A percentile compares a stretch with the other conserved stretches of the same genome.
Evolutionary conservation across 2,888 invertebrate genomes (phyloP).

Genomic region (Stenolophus ochropezus): DNA sequence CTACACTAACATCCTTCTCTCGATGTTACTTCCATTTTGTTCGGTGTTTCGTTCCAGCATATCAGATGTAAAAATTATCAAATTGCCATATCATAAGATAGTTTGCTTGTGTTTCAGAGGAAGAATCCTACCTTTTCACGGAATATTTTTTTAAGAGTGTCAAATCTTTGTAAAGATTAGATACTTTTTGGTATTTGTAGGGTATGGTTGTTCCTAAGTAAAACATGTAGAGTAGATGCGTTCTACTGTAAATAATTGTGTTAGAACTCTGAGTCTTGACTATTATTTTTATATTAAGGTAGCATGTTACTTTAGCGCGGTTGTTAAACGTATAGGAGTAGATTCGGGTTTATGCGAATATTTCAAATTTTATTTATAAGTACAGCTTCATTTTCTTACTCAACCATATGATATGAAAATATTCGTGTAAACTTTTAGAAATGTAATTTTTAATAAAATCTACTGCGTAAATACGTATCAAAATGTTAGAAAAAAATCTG

Average conservation of each 20-base stretch:
- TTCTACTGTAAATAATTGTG: slow-evolving; percentile 49
- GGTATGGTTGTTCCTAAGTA: neutral
- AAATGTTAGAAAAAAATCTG: slow-evolving; percentile 31
- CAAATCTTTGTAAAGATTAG: neutral
- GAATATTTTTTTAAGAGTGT: neutral
- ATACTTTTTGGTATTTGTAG: neutral
- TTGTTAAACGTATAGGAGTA: slow-evolving; percentile 45
- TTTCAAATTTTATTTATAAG: neutral
- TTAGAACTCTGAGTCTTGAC: slow-evolving; percentile 40
- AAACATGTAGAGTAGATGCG: slow-evolving; percentile 45
- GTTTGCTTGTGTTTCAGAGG: slow-evolving; percentile 53
- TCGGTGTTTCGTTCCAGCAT: slow-evolving; percentile 46
- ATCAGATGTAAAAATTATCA: slow-evolving; percentile 56
- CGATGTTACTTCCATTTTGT: slow-evolving; percentile 29
- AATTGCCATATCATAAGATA: slow-evolving; percentile 55
- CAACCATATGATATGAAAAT: slow-evolving; percentile 9
- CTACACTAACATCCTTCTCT: slow-evolving; percentile 4
- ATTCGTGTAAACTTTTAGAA: slow-evolving; percentile 29
- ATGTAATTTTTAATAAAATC: slow-evolving; percentile 46
- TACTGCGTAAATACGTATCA: slow-evolving; percentile 44
- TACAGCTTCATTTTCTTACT: neutral
- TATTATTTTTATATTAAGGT: slow-evolving; percentile 52
- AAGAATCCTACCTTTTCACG: neutral
- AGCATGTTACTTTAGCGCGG: slow-evolving; percentile 44
- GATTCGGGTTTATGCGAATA: slow-evolving; percentile 31